Conservation (phyloP, 1,140 invertebrate species). For the Lasaia peninsularis region DNA sequence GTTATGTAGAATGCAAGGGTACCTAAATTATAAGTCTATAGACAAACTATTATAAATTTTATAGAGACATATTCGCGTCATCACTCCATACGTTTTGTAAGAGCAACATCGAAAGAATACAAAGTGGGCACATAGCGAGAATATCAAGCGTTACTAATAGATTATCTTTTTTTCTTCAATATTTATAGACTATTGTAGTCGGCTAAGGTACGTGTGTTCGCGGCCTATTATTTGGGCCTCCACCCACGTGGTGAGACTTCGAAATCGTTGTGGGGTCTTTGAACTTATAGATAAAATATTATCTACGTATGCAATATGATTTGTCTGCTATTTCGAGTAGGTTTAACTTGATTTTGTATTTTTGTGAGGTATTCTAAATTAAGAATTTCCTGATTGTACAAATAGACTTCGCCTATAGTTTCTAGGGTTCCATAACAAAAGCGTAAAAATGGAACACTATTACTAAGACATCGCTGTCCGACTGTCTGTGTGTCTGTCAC, state of each 20-base stretch:
- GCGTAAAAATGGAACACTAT: too few relatives aligned
- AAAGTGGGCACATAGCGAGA: conserved; percentile 22
- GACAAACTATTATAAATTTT: conserved; percentile 6
- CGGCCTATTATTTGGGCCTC: conserved; percentile 33
- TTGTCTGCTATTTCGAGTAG: too few relatives aligned
- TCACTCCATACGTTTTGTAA: neutral
- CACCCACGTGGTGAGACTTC: conserved; percentile 33
- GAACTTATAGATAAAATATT: conserved; percentile 7
- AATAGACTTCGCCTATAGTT: too few relatives aligned
- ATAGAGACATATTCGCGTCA: conserved; percentile 4
- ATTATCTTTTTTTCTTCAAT: conserved; percentile 36
- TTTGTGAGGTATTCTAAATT: too few relatives aligned
- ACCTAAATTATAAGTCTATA: neutral
- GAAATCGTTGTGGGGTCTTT: conserved; percentile 18
- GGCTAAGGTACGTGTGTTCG: conserved; percentile 19
- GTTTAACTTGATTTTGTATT: too few relatives aligned
- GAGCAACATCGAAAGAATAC: neutral
- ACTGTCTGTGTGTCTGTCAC: too few relatives aligned
- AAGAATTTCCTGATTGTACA: too few relatives aligned
- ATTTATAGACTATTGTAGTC: conserved; percentile 41
- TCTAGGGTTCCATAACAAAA: too few relatives aligned
- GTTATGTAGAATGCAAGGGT: too few relatives aligned
- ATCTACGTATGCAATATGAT: neutral
- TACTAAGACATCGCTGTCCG: too few relatives aligned
- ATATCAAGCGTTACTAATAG: conserved; percentile 31